Evolutionary conservation across 2,888 invertebrate genomes (phyloP).

Genomic region (Ochropleura plecta): DNA sequence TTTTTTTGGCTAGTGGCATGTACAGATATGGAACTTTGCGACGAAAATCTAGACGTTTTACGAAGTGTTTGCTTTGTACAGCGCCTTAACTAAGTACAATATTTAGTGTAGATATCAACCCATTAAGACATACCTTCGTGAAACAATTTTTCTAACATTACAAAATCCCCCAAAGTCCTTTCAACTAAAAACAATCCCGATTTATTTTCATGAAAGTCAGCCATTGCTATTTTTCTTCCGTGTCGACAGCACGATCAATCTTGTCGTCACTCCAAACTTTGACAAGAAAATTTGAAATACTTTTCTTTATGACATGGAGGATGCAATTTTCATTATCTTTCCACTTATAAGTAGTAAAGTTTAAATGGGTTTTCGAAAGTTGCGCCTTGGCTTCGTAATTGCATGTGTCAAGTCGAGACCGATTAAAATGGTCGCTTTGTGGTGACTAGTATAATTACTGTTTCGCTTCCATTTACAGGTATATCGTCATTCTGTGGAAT

Average conservation of each 20-base stretch:
- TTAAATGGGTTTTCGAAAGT: conserved; percentile 67
- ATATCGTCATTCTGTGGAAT: conserved; percentile 24
- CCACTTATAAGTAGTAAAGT: conserved; percentile 52
- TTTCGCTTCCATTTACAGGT: conserved; percentile 1
- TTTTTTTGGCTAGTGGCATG: too few species aligned
- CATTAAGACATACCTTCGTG: background rate
- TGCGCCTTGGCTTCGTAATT: conserved; percentile 68
- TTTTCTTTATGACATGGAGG: conserved; percentile 70
- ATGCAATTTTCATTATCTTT: conserved; percentile 71
- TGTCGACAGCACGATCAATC: conserved; percentile 79
- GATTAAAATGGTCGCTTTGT: conserved; percentile 50
- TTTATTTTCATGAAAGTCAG: conserved; percentile 37
- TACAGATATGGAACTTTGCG: too few species aligned
- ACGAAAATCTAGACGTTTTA: too few species aligned
- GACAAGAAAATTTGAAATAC: conserved; percentile 77
- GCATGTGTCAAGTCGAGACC: conserved; percentile 54
- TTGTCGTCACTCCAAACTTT: conserved; percentile 72
- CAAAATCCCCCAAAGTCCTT: conserved; percentile 14
- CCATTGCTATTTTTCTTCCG: conserved; percentile 62
- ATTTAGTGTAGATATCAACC: too few species aligned
- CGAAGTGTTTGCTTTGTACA: too few species aligned
- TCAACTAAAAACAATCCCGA: conserved; percentile 30
- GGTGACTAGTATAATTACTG: conserved; percentile 27
- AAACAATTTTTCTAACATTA: background rate
- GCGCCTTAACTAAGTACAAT: too few species aligned